Evolutionary conservation across 1,140 invertebrate species (phyloP).

Genomic region (Procambarus clarkii): DNA sequence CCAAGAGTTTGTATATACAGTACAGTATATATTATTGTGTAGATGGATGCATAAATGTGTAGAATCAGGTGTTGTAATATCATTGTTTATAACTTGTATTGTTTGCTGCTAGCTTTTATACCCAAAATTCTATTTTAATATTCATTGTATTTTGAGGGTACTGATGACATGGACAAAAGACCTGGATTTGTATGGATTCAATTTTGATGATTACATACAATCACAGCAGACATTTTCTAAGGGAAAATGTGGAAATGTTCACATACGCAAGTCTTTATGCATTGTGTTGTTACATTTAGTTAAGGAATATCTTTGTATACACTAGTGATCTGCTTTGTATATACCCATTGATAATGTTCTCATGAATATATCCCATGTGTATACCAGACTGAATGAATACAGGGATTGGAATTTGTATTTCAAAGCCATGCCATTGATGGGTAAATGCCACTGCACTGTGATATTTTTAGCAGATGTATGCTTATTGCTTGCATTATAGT

Average conservation of each 20-base stretch:
- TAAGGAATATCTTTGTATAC: no score
- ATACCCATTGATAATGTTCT: slow-evolving; percentile 18
- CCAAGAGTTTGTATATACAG: slow-evolving; percentile 27
- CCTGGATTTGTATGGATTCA: no score
- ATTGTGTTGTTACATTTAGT: no score
- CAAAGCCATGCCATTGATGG: slow-evolving; percentile 27
- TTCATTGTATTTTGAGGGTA: no score
- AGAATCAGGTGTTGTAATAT: slow-evolving; percentile 20
- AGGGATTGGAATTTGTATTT: slow-evolving; percentile 22
- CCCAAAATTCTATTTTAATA: background rate
- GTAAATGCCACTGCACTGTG: slow-evolving; percentile 42
- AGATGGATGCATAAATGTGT: slow-evolving; percentile 22
- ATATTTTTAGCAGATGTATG: slow-evolving; percentile 47
- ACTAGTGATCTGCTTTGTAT: slow-evolving; percentile 20
- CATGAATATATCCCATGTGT: slow-evolving; percentile 15
- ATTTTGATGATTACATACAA: no score
- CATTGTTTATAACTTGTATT: slow-evolving; percentile 4
- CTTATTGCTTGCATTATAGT: slow-evolving; percentile 17
- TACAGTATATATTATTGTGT: slow-evolving; percentile 17
- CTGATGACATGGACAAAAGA: no score
- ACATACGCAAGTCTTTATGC: no score
- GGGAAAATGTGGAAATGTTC: no score
- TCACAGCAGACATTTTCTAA: no score
- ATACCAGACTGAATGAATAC: slow-evolving; percentile 1
- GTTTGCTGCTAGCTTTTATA: slow-evolving; percentile 4